Evolutionary conservation across 2,113 vertebrate genomes (phyloP).

Genomic region (Patagioenas fasciata): DNA sequence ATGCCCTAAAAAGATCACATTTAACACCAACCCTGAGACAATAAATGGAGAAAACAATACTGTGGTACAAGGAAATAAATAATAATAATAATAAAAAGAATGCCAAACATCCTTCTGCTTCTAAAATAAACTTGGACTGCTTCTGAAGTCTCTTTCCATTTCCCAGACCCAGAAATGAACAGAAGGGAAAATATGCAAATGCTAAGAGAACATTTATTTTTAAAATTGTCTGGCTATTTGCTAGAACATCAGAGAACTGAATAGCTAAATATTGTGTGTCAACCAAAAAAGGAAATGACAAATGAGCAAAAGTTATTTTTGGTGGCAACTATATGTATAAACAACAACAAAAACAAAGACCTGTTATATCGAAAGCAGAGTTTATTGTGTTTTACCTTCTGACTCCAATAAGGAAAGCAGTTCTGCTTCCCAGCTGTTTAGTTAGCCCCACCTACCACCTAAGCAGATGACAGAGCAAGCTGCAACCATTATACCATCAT

Average conservation of each 20-base stretch:
- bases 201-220: neutral
- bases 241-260: neutral
- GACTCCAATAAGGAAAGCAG: neutral
- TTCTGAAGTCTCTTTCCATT: neutral
- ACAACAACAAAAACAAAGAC: neutral
- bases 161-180: neutral
- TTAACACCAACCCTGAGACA: neutral
- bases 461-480: neutral
- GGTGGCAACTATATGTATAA: neutral
- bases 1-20: neutral
- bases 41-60: neutral
- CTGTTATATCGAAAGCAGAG: neutral
- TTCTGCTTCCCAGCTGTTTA: neutral
- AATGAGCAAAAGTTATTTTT: neutral
- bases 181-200: neutral
- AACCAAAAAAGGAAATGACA: neutral
- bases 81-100: neutral
- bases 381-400: neutral
- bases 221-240: neutral
- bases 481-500: neutral
- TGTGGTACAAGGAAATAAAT: neutral
- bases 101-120: neutral
- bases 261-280: neutral
- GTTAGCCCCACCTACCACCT: neutral
- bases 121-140: neutral